phyloP scores from a whole-genome alignment of 1,140 invertebrate genomes.

The Drosophila leontia region DNA sequence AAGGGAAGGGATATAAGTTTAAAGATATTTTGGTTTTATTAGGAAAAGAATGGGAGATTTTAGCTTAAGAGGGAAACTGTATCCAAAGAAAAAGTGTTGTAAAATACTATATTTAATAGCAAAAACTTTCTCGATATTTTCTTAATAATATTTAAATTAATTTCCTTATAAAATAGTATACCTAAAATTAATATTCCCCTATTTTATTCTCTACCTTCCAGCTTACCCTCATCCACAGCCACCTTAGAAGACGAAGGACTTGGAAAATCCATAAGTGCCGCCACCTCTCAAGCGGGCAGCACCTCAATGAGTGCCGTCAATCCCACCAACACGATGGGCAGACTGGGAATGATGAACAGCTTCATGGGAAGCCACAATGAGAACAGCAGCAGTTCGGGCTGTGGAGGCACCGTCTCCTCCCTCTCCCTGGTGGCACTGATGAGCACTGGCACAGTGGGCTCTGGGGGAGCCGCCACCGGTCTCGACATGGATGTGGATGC shows the following conservation, averaged over 20 bases:
- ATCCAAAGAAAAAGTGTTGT: too few relatives aligned
- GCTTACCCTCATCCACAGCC: slow-evolving; percentile 22
- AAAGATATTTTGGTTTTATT: background rate
- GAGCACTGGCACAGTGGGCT: slow-evolving; percentile 27
- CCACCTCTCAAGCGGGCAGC: slow-evolving; percentile 39
- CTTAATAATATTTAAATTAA: background rate
- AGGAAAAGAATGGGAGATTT: background rate
- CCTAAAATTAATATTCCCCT: background rate
- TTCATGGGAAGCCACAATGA: slow-evolving; percentile 52
- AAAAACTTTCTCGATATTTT: background rate
- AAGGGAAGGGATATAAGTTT: slow-evolving; percentile 11
- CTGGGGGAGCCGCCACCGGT: background rate
- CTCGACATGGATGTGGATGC: slow-evolving; percentile 55
- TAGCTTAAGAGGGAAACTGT: too few relatives aligned
- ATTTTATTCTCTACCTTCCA: slow-evolving; percentile 6
- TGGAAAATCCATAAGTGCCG: slow-evolving; percentile 33
- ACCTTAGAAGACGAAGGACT: slow-evolving; percentile 48
- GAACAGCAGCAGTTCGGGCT: slow-evolving; percentile 72
- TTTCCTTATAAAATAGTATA: background rate
- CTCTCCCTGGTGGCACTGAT: slow-evolving; percentile 47
- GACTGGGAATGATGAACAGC: slow-evolving; percentile 50
- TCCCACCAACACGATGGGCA: slow-evolving; percentile 37
- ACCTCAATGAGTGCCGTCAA: slow-evolving; percentile 17
- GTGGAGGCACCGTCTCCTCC: slow-evolving; percentile 65
- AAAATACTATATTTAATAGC: too few relatives aligned